Base-by-base conservation (phyloP, 2,113 vertebrate genomes). In the Dromaius novaehollandiae region DNA sequence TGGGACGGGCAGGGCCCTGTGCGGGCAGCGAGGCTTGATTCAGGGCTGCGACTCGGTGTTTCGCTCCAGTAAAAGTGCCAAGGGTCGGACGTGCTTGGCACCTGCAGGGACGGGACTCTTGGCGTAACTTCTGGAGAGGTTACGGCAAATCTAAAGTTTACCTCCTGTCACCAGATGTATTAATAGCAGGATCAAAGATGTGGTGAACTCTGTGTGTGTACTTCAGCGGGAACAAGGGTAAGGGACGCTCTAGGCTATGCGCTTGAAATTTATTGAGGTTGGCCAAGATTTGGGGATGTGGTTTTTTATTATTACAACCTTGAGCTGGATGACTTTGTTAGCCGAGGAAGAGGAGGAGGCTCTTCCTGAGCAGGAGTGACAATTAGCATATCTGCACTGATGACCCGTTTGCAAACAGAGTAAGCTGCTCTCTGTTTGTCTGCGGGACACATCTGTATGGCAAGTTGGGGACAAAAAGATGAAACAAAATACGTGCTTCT, bases 131-230 rank as follows among this genome's bases (percentile, higher is more conserved):
- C 26, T 40, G 36, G 20, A 36, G 28, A 30, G 36, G n/a, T 50
- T 88, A 87, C 89, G 93, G 96, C 82, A 95, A 80, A 74, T 89
- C 80, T 61, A 42, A 60, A 75, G 11, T 51, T 22, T 34, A 40
- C 2, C 0, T 38, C 30, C 36, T 32, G 34, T 32, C 17, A 13
- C 7, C 58, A 30, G 25, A 8, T 20, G 5, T 1, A 2, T 1
- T 44, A 20, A 2, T 1, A 60, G 24, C 6, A 22, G 36, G 46
- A 3, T 26, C 14, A 30, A 40, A 14, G 32, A 28, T 20, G 46
- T 6, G 40, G 22, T 53, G 73, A 40, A 14, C 48, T 69, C 70
- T 87, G 48, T 14, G 32, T 26, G 9, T 8, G 2, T 55, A 15
- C 15, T 86, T 81, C 53, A 30, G 6, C 24, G 30, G 86, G n/a